These are phyloP conservation scores for Nephotettix cincticeps DNA, from an alignment of 1,140 invertebrate genomes.

Conservation along the genomic window DNA sequence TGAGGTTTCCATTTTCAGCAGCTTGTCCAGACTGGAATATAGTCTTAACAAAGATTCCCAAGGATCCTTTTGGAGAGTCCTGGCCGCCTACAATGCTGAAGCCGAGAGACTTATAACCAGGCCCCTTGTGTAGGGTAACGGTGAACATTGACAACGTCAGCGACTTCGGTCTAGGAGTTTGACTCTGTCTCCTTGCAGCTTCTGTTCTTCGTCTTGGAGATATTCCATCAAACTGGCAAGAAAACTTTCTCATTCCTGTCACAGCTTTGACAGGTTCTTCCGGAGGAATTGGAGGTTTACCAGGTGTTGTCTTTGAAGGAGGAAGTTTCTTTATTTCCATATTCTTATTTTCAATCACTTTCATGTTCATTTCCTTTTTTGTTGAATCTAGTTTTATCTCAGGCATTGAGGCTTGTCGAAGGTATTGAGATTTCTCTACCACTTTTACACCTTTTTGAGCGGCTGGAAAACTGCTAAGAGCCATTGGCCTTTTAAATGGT, in stretches of 20 bases:
- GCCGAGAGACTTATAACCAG: constrained; percentile 81
- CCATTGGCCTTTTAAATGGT: constrained; percentile 7
- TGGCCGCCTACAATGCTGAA: constrained; percentile 90
- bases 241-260: constrained; percentile 46
- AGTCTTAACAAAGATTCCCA: constrained; percentile 88
- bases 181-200: constrained; percentile 20
- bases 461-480: background rate
- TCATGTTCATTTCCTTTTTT: constrained; percentile 4
- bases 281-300: constrained; percentile 28
- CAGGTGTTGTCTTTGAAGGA: background rate
- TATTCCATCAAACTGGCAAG: constrained; percentile 38
- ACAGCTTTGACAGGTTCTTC: constrained; percentile 32
- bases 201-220: constrained; percentile 23
- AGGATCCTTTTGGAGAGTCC: constrained; percentile 83
- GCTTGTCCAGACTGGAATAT: constrained; percentile 86
- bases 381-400: constrained; percentile 35
- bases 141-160: constrained; percentile 67
- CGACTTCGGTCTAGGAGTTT: constrained; percentile 55
- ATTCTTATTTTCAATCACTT: background rate
- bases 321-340: background rate
- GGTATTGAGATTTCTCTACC: constrained; percentile 24
- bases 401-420: constrained; percentile 37
- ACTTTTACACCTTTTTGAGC: background rate
- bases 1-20: constrained; percentile 77
- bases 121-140: constrained; percentile 79